Conservation (phyloP, 2,113 vertebrate species). For the Prunella himalayana region DNA sequence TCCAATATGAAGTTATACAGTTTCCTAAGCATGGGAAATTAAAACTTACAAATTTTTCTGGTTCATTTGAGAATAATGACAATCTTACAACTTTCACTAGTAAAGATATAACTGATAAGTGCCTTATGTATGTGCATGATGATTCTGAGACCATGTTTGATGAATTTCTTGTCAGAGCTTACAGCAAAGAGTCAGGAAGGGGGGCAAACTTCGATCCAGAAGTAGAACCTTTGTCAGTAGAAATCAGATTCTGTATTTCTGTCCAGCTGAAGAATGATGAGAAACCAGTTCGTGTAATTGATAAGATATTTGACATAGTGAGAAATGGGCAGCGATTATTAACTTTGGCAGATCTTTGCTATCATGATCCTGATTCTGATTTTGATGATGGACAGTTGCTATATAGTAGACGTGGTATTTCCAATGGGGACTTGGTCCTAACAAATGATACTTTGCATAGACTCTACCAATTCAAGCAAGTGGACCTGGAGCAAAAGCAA, state of each 20-base stretch:
- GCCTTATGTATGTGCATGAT: slow-evolving; percentile 86
- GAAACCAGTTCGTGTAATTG: slow-evolving; percentile 80
- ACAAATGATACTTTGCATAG: slow-evolving; percentile 76
- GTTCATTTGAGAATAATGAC: slow-evolving; percentile 70
- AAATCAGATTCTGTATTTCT: slow-evolving; percentile 78
- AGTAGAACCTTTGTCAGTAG: slow-evolving; percentile 62
- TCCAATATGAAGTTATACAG: slow-evolving; percentile 78
- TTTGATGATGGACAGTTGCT: slow-evolving; percentile 83
- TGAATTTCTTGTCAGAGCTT: slow-evolving; percentile 78
- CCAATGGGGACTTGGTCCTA: slow-evolving; percentile 84
- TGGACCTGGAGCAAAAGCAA: slow-evolving; percentile 76
- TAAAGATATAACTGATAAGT: slow-evolving; percentile 75
- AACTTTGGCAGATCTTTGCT: slow-evolving; percentile 81
- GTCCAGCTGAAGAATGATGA: slow-evolving; percentile 87
- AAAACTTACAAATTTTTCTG: slow-evolving; percentile 74
- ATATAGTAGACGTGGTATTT: slow-evolving; percentile 84
- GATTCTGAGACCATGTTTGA: slow-evolving; percentile 84
- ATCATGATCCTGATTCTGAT: slow-evolving; percentile 84
- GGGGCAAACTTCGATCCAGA: not conserved
- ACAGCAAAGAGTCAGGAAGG: slow-evolving; percentile 46
- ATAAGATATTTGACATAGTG: slow-evolving; percentile 84
- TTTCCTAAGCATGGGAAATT: slow-evolving; percentile 82
- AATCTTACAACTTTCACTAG: slow-evolving; percentile 79
- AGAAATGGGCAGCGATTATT: slow-evolving; percentile 79
- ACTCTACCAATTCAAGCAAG: slow-evolving; percentile 86